Conservation (phyloP, 2,113 vertebrate genomes). For the Siphamia tubifer region DNA sequence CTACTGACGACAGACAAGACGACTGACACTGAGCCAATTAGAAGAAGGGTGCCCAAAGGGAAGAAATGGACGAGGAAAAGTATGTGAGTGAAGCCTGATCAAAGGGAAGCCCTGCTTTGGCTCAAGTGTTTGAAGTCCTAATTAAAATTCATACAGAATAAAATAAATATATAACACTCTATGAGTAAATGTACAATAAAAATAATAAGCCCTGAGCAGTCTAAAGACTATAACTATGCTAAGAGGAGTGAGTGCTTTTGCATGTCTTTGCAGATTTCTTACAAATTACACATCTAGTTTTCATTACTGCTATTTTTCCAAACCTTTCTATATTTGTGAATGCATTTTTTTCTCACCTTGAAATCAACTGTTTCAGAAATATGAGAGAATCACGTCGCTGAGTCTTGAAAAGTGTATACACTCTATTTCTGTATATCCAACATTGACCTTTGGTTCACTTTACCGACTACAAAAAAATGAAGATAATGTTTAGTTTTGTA, state of each 20-base stretch:
- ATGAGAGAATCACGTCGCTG: conserved; percentile 1
- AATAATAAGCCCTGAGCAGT: conserved; percentile 47
- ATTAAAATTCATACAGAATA: conserved; percentile 74
- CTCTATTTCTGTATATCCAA: no score
- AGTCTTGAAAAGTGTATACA: background rate
- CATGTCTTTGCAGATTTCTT: conserved; percentile 57
- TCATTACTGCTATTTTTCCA: conserved; percentile 37
- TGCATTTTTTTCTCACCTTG: background rate
- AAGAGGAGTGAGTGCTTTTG: conserved; percentile 59
- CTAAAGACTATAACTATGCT: conserved; percentile 48
- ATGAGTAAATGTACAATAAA: conserved; percentile 72
- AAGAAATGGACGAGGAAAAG: conserved; percentile 44
- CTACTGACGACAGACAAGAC: conserved; percentile 56
- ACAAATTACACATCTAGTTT: conserved; percentile 52
- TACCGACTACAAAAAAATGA: no score
- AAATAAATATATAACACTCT: conserved; percentile 71
- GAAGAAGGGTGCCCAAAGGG: conserved; percentile 62
- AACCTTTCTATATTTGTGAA: conserved; percentile 24
- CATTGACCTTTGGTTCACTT: no score
- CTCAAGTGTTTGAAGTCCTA: conserved; percentile 77
- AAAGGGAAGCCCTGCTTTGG: conserved; percentile 70
- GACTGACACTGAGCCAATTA: conserved; percentile 67
- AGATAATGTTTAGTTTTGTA: no score
- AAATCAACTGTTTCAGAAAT: background rate
- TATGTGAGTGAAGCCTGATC: conserved; percentile 65